phyloP scores from a whole-genome alignment of 2,888 invertebrate genomes.

The Synanthedon formicaeformis region DNA sequence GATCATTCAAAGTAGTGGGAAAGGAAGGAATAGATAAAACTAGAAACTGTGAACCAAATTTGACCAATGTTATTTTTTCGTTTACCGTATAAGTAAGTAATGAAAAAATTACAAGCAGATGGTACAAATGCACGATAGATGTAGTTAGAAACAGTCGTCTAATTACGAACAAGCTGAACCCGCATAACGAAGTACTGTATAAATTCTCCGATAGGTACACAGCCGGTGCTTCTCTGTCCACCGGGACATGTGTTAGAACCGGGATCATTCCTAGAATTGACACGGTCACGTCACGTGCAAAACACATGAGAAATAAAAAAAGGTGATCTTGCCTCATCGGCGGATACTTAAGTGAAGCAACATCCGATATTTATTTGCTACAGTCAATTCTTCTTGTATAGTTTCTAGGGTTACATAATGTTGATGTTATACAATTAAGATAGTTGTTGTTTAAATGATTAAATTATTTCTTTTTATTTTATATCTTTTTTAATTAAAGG shows the following conservation, averaged over 20 bases:
- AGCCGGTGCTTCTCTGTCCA: conserved; percentile 18
- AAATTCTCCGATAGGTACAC: conserved; percentile 10
- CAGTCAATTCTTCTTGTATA: conserved; percentile 18
- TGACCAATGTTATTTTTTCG: too few species aligned
- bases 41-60: too few species aligned
- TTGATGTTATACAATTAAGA: too few species aligned
- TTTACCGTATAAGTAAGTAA: too few species aligned
- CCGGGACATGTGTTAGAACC: conserved; percentile 37
- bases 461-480: too few species aligned
- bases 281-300: conserved; percentile 35
- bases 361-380: conserved; percentile 24
- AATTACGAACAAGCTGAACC: conserved; percentile 23
- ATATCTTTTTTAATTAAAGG: too few species aligned
- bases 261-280: conserved; percentile 50
- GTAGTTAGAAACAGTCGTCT: conserved; percentile 12
- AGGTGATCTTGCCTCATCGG: conserved; percentile 21
- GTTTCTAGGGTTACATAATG: background rate
- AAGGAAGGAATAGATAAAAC: too few species aligned
- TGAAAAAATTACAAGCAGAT: too few species aligned
- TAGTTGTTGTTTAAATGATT: too few species aligned
- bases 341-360: conserved; percentile 17
- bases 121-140: conserved; percentile 12
- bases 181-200: conserved; percentile 16
- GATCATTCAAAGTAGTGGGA: too few species aligned
- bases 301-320: conserved; percentile 36